Base-by-base conservation (phyloP, 2,797 vertebrate genomes). In the Lithobates pipiens region DNA sequence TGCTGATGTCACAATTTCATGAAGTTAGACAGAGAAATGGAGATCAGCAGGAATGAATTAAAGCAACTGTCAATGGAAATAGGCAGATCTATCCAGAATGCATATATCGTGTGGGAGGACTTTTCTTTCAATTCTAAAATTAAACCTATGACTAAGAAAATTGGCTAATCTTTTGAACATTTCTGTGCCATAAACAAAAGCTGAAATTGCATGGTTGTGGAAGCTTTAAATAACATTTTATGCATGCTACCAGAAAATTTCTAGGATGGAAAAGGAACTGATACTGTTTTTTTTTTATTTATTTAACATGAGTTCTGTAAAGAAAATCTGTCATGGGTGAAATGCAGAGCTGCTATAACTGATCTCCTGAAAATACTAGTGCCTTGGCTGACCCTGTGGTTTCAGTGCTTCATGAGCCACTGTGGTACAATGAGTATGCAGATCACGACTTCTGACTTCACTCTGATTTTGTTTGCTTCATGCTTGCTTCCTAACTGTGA, bases 81-180 rank as follows among this genome's bases (percentile, higher is more conserved):
- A 77, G 68, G 77, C 13, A 39, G 36, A 85, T 73, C 36, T 25
- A 73, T 79, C 50, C 76, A 67, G 83, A 73, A 72, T 10, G 67
- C 65, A 78, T 68, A 78, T 46, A 73, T 65, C 78, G 83, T 85
- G 83, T 85, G 69, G 83, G 83, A 79, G 70, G 69, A 74, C 70
- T 67, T 73, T 76, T 68, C 73, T 44, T 81, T 73, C 79, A 63
- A 44, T 86, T 46, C 85, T 86, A 72, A 86, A 86, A 71, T 86
- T 86, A 82, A 63, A 86, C 72, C 18, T 39, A 77, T 86, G 85
- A 86, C 67, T 83, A 77, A 81, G 78, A 63, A 86, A 74, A 82
- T 42, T 86, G 79, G 79, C 73, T 73, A 67, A 70, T 74, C 77
- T 74, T 67, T 70, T 36, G 36, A 77, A 69, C 18, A 18, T 83